Base-by-base conservation (phyloP, 2,113 vertebrate species). In the Chamaea fasciata region DNA sequence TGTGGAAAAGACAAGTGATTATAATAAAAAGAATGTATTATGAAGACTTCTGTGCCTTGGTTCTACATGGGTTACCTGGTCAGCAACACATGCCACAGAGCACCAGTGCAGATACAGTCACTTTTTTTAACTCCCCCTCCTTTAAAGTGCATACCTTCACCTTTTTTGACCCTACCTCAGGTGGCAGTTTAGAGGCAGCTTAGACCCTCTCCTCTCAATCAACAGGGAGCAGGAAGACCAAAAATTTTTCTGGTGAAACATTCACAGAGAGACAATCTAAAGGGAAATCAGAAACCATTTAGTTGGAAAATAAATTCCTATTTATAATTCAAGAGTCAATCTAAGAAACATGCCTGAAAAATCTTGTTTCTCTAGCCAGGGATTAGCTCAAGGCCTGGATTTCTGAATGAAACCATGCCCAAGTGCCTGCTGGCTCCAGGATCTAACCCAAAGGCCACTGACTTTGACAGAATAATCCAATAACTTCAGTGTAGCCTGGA, bases 1-100 rank as follows among this genome's bases (percentile, higher is more conserved):
- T 87, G 57, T 90, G 90, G 95, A 96, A 96, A 95, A 97, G 94
- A 59, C 68, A 95, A 95, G 69, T 74, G 84, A 96, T 95, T 94
- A 95, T 68, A 89, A 93, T 96, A 95, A 97, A 96, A 90, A 70
- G 39, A 56, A 67, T n/a, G 9, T 89, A 89, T 94, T 67, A 59
- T 52, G 63, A 96, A 83, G 83, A 81, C 87, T 93, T 75, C 65
- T 64, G 1, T 49, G 78, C 44, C 22, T 95, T 74, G 62, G 39
- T 59, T 92, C 57, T 67, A n/a, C 64, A 70, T 59, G 24, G 41
- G 24, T 56, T 75, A 56, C 46, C 47, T 75, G 44, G 39, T 31
- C 52, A 87, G 56, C 47, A 87, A 50, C 37, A 68, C 62, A 87
- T 35, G 10, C 11, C 78, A 57, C 42, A 68, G 71, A 85, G 37